Evolutionary conservation across 2,797 vertebrate species (phyloP).

Genomic region (Erethizon dorsatum): DNA sequence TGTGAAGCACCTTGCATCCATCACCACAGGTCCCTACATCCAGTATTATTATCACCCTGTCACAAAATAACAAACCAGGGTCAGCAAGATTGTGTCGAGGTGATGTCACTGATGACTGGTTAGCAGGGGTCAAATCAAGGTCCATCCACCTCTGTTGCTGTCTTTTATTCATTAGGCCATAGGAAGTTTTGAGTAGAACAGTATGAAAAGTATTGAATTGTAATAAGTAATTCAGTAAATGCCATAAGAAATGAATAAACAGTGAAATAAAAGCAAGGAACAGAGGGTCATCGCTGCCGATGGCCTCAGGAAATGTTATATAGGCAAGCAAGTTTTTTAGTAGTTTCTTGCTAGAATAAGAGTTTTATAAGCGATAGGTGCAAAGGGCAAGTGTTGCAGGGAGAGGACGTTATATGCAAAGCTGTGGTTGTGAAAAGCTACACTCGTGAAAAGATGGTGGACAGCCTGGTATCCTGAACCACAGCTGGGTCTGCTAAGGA

Average conservation of each 20-base stretch:
- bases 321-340: not conserved
- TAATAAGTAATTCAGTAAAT: slow-evolving; percentile 54
- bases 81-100: not conserved
- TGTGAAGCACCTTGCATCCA: not conserved
- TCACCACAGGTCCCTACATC: not conserved
- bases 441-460: not conserved
- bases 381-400: not conserved
- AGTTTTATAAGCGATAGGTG: slow-evolving; percentile 22
- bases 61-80: slow-evolving; percentile 29
- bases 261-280: not conserved
- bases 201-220: not conserved
- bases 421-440: not conserved
- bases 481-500: not conserved
- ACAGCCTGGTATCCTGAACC: not conserved
- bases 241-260: slow-evolving; percentile 29
- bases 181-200: slow-evolving; percentile 8
- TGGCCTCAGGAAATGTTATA: not conserved
- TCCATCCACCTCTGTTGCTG: not conserved
- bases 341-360: slow-evolving; percentile 11
- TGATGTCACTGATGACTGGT: not conserved
- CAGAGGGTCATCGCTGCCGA: not conserved
- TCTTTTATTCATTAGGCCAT: not conserved
- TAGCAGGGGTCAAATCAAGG: not conserved
- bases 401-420: not conserved
- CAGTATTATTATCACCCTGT: not conserved